Conservation (phyloP, 2,797 vertebrate species). For the Valencia hispanica region DNA sequence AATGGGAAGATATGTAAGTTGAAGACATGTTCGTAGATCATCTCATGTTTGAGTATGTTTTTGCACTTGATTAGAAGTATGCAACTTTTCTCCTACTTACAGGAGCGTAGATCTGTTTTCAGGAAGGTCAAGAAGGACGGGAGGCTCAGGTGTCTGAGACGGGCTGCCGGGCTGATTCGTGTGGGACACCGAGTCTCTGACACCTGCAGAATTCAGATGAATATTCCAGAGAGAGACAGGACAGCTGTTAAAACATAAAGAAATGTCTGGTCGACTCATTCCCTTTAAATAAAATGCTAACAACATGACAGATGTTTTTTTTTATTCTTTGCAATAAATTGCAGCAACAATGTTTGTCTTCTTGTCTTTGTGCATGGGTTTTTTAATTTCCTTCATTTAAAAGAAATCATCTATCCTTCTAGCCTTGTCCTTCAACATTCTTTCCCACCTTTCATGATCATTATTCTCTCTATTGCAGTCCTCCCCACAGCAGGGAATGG, state of each 20-base stretch:
- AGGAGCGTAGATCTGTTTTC: slow-evolving; percentile 85
- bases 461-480: slow-evolving; percentile 37
- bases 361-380: slow-evolving; percentile 5
- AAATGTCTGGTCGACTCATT: background rate
- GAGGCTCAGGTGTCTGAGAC: slow-evolving; percentile 85
- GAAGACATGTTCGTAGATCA: background rate
- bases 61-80: background rate
- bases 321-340: background rate
- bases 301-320: background rate
- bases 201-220: slow-evolving; percentile 77
- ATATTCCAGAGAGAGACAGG: background rate
- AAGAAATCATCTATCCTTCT: slow-evolving; percentile 1
- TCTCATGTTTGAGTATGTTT: slow-evolving; percentile 4
- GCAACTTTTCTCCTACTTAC: slow-evolving; percentile 79
- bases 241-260: slow-evolving; percentile 7
- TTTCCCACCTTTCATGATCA: slow-evolving; percentile 33
- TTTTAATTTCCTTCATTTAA: slow-evolving; percentile 21
- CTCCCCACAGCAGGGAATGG: slow-evolving; percentile 32
- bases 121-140: slow-evolving; percentile 88
- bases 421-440: slow-evolving; percentile 18
- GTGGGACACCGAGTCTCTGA: slow-evolving; percentile 94
- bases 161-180: slow-evolving; percentile 83
- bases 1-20: background rate
- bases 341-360: background rate
- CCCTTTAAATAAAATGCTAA: background rate